Percentiles rank a stretch among this genome's conserved stretches.
These are phyloP conservation scores for Cheilosia scutellata DNA, from an alignment of 2,888 invertebrate genomes.

Conservation along the genomic window DNA sequence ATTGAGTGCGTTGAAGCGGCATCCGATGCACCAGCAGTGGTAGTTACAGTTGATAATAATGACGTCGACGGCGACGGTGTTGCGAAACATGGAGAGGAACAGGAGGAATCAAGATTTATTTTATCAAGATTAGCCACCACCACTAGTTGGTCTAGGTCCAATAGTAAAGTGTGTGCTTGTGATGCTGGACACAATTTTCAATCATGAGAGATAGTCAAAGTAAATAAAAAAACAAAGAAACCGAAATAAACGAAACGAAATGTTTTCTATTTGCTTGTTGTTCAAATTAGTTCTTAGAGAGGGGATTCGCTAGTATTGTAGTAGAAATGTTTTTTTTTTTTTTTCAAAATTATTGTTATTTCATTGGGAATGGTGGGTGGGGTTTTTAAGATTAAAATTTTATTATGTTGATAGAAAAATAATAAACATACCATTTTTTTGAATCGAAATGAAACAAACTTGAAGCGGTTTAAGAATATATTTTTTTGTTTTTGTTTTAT, in stretches of 20 bases:
- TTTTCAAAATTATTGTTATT: conserved; percentile 2
- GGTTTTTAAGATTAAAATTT: conserved; percentile 29
- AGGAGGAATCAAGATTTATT: conserved; percentile 84
- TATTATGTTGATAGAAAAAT: conserved; percentile 30
- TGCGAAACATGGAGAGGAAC: conserved; percentile 80
- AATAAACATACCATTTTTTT: conserved; percentile 70
- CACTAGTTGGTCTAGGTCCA: conserved; percentile 86
- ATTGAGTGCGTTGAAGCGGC: conserved; percentile 67
- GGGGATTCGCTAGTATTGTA: conserved; percentile 8
- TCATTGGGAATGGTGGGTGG: neutral
- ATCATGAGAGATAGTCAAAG: conserved; percentile 79
- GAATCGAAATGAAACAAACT: conserved; percentile 74
- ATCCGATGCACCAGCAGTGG: conserved; percentile 75
- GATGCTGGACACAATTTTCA: conserved; percentile 84
- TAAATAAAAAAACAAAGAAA: conserved; percentile 79
- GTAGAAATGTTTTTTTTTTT: conserved; percentile 21
- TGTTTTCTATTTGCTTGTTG: conserved; percentile 66
- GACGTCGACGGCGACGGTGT: conserved; percentile 68
- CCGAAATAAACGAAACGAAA: conserved; percentile 76
- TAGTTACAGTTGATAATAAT: conserved; percentile 74
- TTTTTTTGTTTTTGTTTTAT: conserved; percentile 43
- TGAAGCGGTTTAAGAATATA: conserved; percentile 61
- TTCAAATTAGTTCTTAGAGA: conserved; percentile 45
- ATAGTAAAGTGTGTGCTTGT: conserved; percentile 85
- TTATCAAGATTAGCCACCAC: conserved; percentile 84